phyloP scores from a whole-genome alignment of 2,113 vertebrate species.

The Malaclemys terrapin region DNA sequence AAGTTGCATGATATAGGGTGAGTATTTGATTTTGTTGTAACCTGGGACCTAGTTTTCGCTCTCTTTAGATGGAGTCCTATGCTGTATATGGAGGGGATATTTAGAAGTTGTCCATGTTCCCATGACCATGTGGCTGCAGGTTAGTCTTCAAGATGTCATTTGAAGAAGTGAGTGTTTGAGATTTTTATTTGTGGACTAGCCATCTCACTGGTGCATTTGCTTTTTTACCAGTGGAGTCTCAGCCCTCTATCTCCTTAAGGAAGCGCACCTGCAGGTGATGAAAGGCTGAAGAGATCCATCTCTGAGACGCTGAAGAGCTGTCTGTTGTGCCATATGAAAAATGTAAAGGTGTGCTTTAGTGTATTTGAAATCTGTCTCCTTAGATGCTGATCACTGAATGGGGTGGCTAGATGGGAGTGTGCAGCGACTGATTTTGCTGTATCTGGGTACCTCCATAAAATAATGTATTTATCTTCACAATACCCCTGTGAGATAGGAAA shows the following conservation, averaged over 20 bases:
- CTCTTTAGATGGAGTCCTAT: neutral
- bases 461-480: too few species aligned
- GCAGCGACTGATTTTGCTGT: neutral
- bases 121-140: neutral
- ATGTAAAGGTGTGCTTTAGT: slow-evolving; percentile 15
- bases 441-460: too few species aligned
- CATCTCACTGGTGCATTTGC: neutral
- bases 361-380: slow-evolving; percentile 51
- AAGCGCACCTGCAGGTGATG: slow-evolving; percentile 42
- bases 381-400: slow-evolving; percentile 37
- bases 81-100: neutral
- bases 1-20: neutral
- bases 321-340: neutral
- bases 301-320: neutral
- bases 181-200: slow-evolving; percentile 20
- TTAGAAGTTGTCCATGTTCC: neutral
- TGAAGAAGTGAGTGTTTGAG: slow-evolving; percentile 11
- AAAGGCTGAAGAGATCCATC: slow-evolving; percentile 27
- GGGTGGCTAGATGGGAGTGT: neutral
- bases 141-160: slow-evolving; percentile 24
- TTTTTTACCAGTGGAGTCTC: slow-evolving; percentile 44
- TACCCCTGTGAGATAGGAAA: too few species aligned
- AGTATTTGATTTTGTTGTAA: slow-evolving; percentile 25
- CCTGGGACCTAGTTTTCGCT: neutral
- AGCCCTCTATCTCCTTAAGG: slow-evolving; percentile 21